phyloP scores from a whole-genome alignment of 2,888 invertebrate species.

The Hydraecia micacea region DNA sequence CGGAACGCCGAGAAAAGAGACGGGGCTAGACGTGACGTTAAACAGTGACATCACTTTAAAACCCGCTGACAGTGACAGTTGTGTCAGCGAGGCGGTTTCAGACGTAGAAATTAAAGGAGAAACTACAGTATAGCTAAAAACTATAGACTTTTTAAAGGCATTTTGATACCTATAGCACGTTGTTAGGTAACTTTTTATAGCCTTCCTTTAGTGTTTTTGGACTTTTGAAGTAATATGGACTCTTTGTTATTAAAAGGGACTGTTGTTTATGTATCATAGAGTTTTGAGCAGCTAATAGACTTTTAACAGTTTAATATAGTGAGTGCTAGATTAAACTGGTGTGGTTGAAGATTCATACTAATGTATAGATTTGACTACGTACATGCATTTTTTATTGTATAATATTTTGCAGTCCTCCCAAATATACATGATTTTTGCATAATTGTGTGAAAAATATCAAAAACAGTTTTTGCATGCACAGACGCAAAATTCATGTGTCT shows the following conservation, averaged over 20 bases:
- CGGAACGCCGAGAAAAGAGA: slow-evolving; percentile 77
- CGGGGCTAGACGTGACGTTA: slow-evolving; percentile 82
- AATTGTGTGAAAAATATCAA: background rate
- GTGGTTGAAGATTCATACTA: slow-evolving; percentile 36
- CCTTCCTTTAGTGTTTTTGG: slow-evolving; percentile 53
- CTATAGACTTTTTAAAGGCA: slow-evolving; percentile 49
- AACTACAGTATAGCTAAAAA: slow-evolving; percentile 78
- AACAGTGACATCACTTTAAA: slow-evolving; percentile 87
- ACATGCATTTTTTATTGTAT: slow-evolving; percentile 43
- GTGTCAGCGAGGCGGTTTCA: slow-evolving; percentile 87
- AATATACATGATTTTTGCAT: background rate
- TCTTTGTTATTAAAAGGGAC: slow-evolving; percentile 55
- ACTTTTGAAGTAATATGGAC: slow-evolving; percentile 49
- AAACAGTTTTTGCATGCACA: background rate
- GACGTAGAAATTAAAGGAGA: slow-evolving; percentile 83
- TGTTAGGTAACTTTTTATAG: slow-evolving; percentile 46
- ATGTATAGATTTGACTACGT: slow-evolving; percentile 38
- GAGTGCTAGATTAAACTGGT: slow-evolving; percentile 40
- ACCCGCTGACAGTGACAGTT: slow-evolving; percentile 86
- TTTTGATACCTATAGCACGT: slow-evolving; percentile 56
- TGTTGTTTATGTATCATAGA: slow-evolving; percentile 45
- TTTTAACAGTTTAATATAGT: slow-evolving; percentile 36
- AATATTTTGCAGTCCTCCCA: slow-evolving; percentile 7
- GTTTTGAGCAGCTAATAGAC: slow-evolving; percentile 43
- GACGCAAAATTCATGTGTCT: background rate